These are phyloP conservation scores for Limosa lapponica DNA, from an alignment of 2,797 vertebrate genomes.

Conservation along the genomic window DNA sequence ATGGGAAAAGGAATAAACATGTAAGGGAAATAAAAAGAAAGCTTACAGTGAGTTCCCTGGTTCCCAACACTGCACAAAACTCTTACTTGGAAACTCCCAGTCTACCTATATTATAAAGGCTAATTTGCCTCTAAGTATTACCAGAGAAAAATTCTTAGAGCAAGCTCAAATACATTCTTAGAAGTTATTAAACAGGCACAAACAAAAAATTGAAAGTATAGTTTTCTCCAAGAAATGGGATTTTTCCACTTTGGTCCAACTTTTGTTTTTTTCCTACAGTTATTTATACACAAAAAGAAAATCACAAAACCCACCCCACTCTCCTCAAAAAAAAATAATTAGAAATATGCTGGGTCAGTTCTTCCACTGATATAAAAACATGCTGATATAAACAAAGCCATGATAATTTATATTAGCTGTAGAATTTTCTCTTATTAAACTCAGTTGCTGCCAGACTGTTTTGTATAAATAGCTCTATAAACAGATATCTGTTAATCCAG, in stretches of 20 bases:
- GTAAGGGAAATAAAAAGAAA: background rate
- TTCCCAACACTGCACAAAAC: background rate
- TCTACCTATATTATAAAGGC: background rate
- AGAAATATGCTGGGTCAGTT: background rate
- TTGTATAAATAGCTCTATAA: conserved; percentile 27
- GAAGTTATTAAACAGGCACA: background rate
- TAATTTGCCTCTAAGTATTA: background rate
- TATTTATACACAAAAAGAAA: background rate
- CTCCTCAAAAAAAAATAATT: background rate
- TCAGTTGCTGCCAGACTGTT: background rate
- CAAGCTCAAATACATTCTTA: background rate
- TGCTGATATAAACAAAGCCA: conserved; percentile 5
- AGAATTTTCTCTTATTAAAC: conserved; percentile 1
- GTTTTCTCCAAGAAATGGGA: background rate
- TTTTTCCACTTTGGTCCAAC: background rate
- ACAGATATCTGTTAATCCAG: background rate
- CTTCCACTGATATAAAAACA: background rate
- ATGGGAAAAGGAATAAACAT: background rate
- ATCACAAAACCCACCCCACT: too few species aligned
- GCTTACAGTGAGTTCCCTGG: background rate
- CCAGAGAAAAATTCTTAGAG: background rate
- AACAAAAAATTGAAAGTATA: background rate
- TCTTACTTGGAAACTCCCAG: background rate
- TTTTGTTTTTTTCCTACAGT: background rate
- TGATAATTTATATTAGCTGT: background rate